Percentiles rank a stretch among this genome's conserved stretches.
Evolutionary conservation across 2,113 vertebrate genomes (phyloP).

Genomic region (Thoracochromis brauschi): DNA sequence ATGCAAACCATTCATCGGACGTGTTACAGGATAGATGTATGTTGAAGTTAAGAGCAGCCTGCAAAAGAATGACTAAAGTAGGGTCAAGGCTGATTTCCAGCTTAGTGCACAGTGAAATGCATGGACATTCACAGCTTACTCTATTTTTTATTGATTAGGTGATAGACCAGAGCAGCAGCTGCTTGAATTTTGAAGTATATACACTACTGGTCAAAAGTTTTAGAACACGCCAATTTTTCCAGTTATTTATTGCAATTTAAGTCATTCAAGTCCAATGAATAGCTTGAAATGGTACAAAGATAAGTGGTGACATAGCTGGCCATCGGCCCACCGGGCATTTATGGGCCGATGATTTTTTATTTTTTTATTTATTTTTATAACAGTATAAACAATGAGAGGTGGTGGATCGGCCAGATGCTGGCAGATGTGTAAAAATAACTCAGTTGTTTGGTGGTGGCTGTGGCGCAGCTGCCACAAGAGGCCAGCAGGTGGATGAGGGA

Average conservation of each 20-base stretch:
- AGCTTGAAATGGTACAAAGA: background rate
- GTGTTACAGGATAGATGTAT: background rate
- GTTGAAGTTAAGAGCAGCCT: background rate
- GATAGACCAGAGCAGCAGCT: background rate
- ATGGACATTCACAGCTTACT: background rate
- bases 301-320: background rate
- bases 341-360: background rate
- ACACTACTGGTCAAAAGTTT: background rate
- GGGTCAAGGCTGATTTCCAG: background rate
- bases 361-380: background rate
- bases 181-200: background rate
- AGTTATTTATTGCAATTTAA: background rate
- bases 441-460: background rate
- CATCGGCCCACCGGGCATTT: background rate
- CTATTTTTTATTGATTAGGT: background rate
- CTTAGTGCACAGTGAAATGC: background rate
- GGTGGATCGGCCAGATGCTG: background rate
- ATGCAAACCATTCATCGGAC: background rate
- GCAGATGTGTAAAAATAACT: background rate
- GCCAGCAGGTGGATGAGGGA: background rate
- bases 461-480: accelerated
- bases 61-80: background rate
- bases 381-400: accelerated
- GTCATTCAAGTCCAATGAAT: background rate
- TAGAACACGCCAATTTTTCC: background rate